A percentile compares a stretch with the other conserved stretches of the same genome.
phyloP scores from a whole-genome alignment of 2,888 invertebrate species.

The Ypsolopha scabrella region DNA sequence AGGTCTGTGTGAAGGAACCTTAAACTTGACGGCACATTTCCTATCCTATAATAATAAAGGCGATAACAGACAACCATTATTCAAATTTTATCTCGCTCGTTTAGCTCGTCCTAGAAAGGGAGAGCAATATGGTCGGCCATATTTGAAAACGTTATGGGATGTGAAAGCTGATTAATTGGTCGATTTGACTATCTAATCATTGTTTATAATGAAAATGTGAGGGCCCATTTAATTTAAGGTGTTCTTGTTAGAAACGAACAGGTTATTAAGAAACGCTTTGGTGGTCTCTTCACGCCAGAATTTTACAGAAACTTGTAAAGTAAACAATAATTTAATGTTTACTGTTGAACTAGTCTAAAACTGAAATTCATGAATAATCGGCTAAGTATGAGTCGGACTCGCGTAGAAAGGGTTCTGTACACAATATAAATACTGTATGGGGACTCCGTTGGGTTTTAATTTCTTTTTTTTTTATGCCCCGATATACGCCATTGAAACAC shows the following conservation, averaged over 20 bases:
- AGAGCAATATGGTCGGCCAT: not conserved
- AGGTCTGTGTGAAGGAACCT: too few relatives aligned
- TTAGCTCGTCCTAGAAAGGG: not conserved
- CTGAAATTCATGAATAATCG: too few relatives aligned
- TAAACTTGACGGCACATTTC: too few relatives aligned
- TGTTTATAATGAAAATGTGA: not conserved
- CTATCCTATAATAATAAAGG: constrained; percentile 19
- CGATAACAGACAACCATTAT: constrained; percentile 21
- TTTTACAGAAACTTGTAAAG: not conserved
- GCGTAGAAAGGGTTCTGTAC: too few relatives aligned
- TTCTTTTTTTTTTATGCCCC: too few relatives aligned
- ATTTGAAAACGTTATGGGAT: not conserved
- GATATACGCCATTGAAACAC: too few relatives aligned
- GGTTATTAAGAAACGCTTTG: not conserved
- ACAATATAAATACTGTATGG: too few relatives aligned
- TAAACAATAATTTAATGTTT: too few relatives aligned
- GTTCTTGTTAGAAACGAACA: not conserved
- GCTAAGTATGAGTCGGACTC: too few relatives aligned
- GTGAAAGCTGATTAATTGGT: not conserved
- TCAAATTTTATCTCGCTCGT: constrained; percentile 22
- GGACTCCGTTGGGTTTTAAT: too few relatives aligned
- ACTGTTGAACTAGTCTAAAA: too few relatives aligned
- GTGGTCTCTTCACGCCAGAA: not conserved
- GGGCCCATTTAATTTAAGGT: not conserved
- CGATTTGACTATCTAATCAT: not conserved